phyloP scores from a whole-genome alignment of 2,113 vertebrate genomes.

The human region DNA sequence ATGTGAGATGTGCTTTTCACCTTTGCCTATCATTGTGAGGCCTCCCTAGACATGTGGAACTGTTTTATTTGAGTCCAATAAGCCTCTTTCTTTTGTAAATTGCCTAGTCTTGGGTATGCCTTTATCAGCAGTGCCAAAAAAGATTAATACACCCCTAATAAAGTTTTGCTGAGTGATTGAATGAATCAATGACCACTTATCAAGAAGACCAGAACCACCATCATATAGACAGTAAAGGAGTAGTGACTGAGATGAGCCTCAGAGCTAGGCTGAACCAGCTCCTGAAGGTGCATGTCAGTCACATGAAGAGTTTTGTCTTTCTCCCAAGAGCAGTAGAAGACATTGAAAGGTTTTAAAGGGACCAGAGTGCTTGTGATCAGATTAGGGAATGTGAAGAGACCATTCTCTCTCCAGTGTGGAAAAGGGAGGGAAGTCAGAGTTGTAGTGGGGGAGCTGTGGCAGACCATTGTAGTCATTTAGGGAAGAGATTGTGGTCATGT shows the following conservation, averaged over 20 bases:
- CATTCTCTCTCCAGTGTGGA: background rate
- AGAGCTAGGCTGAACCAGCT: rapidly evolving
- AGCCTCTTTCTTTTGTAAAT: no score
- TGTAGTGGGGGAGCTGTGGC: no score
- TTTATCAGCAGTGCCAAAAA: no score
- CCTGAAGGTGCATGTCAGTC: background rate
- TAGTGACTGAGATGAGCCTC: background rate
- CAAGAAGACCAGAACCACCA: background rate
- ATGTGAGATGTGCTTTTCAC: no score
- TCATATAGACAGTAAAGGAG: background rate
- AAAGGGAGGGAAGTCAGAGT: background rate
- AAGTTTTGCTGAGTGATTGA: background rate
- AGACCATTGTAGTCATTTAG: background rate
- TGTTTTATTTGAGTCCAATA: no score
- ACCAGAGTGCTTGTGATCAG: background rate
- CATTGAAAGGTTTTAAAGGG: background rate
- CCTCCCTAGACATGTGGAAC: no score
- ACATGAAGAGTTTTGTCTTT: background rate
- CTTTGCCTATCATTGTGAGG: no score
- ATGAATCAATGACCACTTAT: background rate
- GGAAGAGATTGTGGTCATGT: background rate
- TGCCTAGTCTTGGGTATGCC: no score
- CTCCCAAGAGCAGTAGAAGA: background rate
- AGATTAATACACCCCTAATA: no score
- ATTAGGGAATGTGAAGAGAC: background rate